These are phyloP conservation scores for Brachyhypopomus gauderio DNA, from an alignment of 2,113 vertebrate genomes.

Conservation along the genomic window DNA sequence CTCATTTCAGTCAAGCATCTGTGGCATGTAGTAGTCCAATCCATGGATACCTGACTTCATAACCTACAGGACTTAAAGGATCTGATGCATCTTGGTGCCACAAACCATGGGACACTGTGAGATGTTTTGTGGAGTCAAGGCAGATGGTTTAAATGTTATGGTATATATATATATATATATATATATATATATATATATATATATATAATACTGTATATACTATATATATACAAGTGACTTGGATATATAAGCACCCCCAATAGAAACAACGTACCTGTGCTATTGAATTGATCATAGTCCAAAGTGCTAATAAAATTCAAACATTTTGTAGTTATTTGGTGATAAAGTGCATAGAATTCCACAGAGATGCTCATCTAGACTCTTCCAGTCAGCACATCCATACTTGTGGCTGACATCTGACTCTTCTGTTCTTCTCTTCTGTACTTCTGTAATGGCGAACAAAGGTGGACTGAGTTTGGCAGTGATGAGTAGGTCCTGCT, in stretches of 20 bases:
- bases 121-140: no score
- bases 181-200: no score
- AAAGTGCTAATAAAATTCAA: slow-evolving; percentile 8
- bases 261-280: not conserved
- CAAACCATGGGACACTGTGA: no score
- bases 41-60: no score
- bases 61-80: no score
- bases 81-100: no score
- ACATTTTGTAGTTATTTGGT: not conserved
- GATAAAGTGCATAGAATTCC: slow-evolving; percentile 14
- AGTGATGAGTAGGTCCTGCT: slow-evolving; percentile 22
- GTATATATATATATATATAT: no score
- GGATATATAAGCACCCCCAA: not conserved
- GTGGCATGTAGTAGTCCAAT: no score
- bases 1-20: no score
- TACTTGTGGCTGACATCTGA: slow-evolving; percentile 60
- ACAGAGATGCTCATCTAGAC: slow-evolving; percentile 14
- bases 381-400: slow-evolving; percentile 61
- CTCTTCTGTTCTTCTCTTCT: slow-evolving; percentile 58
- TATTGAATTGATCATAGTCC: not conserved
- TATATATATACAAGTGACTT: no score
- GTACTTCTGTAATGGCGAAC: slow-evolving; percentile 65
- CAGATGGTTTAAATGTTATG: no score
- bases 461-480: slow-evolving; percentile 50
- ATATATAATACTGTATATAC: no score